Percentiles rank a stretch among this genome's conserved stretches.
Conservation (phyloP, 2,113 vertebrate genomes). For the Merops nubicus region DNA sequence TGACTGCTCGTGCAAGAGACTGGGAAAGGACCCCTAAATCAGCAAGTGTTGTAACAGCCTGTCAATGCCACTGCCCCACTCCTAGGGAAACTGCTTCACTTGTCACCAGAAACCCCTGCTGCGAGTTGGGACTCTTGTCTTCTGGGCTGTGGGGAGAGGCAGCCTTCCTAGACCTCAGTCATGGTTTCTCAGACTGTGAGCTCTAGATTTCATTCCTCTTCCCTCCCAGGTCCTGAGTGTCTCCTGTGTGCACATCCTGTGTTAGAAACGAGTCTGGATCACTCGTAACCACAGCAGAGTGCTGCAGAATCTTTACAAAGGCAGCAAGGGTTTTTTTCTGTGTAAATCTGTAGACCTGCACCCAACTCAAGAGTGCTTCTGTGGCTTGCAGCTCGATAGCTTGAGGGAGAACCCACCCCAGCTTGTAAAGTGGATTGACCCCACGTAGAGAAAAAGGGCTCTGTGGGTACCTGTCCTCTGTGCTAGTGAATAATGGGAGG, state of each 20-base stretch:
- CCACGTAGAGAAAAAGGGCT: rapidly evolving
- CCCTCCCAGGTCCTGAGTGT: neutral
- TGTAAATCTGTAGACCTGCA: neutral
- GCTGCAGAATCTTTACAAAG: neutral
- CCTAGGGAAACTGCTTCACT: neutral
- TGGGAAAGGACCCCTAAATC: neutral
- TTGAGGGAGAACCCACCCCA: neutral
- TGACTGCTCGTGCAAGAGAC: neutral
- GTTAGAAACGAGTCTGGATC: neutral
- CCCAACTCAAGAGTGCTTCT: neutral
- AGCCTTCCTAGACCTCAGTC: neutral
- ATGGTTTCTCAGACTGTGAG: neutral
- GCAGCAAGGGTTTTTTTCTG: too few species aligned
- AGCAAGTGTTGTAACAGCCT: neutral
- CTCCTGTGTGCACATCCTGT: neutral
- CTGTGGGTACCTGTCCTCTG: neutral
- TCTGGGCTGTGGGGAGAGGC: neutral
- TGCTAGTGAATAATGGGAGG: neutral
- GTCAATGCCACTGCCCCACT: neutral
- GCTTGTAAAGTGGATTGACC: rapidly evolving
- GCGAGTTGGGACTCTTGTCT: neutral
- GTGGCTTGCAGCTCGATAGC: rapidly evolving
- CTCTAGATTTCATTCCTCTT: neutral
- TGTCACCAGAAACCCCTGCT: neutral
- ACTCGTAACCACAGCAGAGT: neutral